Evolutionary conservation across 2,113 vertebrate species (phyloP).

Genomic region (Thryonomys swinderianus): DNA sequence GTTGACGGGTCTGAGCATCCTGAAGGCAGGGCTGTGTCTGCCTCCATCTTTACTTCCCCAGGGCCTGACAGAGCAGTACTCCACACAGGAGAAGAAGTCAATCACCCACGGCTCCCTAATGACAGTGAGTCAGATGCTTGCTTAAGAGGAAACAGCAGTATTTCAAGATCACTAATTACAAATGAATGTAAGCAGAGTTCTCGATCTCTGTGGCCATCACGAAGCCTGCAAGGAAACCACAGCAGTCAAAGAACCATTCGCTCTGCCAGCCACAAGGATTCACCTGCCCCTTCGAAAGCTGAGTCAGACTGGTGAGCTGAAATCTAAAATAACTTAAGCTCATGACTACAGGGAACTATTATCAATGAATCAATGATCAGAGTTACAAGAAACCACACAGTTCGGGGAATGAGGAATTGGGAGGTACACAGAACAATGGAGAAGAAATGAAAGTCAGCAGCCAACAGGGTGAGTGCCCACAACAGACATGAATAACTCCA

Average conservation of each 20-base stretch:
- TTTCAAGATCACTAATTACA: constrained; percentile 42
- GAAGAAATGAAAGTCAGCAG: constrained; percentile 62
- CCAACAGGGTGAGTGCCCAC: background rate
- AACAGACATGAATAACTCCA: background rate
- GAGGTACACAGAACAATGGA: background rate
- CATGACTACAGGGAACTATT: constrained; percentile 61
- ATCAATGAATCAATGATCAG: constrained; percentile 68
- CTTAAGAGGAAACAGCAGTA: background rate
- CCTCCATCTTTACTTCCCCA: background rate
- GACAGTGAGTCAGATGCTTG: background rate
- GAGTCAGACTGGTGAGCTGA: constrained; percentile 55
- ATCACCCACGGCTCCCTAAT: background rate
- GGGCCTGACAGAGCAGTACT: background rate
- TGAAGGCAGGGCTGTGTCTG: background rate
- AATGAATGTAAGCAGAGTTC: background rate
- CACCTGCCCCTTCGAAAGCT: background rate
- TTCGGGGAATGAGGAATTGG: constrained; percentile 69
- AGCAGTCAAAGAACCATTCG: background rate
- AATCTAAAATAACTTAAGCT: constrained; percentile 54
- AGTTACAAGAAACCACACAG: constrained; percentile 74
- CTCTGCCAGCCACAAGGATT: background rate
- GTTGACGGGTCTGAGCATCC: background rate
- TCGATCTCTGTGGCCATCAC: background rate
- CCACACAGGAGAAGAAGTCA: background rate
- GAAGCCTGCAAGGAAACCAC: constrained; percentile 25